phyloP scores from a whole-genome alignment of 2,888 invertebrate genomes.

The Melinaea menophilus region DNA sequence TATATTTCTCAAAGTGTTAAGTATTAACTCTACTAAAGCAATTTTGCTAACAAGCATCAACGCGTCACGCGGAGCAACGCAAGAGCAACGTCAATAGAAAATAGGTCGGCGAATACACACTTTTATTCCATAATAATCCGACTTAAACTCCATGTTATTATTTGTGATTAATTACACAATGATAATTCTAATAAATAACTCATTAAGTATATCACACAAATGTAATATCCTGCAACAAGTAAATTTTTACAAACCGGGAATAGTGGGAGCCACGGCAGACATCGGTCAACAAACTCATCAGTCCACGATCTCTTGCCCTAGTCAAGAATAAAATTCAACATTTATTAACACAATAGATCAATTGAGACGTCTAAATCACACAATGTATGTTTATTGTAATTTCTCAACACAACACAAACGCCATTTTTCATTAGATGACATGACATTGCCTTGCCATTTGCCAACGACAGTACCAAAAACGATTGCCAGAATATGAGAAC shows the following conservation, averaged over 20 bases:
- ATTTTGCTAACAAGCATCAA: conserved; percentile 45
- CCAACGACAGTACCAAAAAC: conserved; percentile 23
- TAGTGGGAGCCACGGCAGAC: conserved; percentile 77
- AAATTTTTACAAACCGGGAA: conserved; percentile 66
- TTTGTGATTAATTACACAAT: not conserved
- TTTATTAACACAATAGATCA: conserved; percentile 37
- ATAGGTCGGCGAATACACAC: conserved; percentile 55
- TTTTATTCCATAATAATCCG: conserved; percentile 6
- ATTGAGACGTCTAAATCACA: conserved; percentile 38
- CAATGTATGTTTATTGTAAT: conserved; percentile 63
- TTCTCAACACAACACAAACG: conserved; percentile 69
- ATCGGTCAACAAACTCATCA: conserved; percentile 76
- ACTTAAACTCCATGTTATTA: not conserved
- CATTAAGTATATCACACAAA: conserved; percentile 9
- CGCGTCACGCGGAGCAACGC: conserved; percentile 66
- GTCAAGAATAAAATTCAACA: conserved; percentile 29
- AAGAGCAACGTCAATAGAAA: conserved; percentile 61
- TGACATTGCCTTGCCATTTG: conserved; percentile 24
- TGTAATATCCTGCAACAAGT: conserved; percentile 35
- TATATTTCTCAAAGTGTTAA: conserved; percentile 1
- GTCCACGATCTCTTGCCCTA: conserved; percentile 53
- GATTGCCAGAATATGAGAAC: conserved; percentile 15
- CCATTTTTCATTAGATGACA: conserved; percentile 59
- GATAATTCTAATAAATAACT: not conserved
- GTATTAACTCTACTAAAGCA: conserved; percentile 15